Base-by-base conservation (phyloP, 2,797 vertebrate species). In the Crocidura indochinensis region DNA sequence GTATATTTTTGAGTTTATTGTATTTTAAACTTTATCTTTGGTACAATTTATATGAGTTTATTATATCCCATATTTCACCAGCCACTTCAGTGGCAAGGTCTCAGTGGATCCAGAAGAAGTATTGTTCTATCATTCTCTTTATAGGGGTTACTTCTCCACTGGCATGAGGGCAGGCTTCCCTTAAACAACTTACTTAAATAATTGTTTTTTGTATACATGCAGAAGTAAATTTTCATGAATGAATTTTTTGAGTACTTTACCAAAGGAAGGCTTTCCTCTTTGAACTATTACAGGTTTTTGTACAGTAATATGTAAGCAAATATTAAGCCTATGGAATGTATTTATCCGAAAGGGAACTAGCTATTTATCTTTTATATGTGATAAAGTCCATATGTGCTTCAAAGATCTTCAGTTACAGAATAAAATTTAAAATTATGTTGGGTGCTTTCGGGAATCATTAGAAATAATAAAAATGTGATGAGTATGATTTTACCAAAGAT, bases 381-480 rank as follows among this genome's bases (percentile, higher is more conserved):
- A 90, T 87, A 93, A 91, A 51, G 51, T 68, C 74, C 87, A 91
- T 80, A 85, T 86, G 72, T 47, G 93, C 71, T 92, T 90, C 67
- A 90, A 94, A 91, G 47, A 88, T 75, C 91, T 93, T 87, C 49
- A 93, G 82, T 88, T 92, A 93, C 26, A 94, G 92, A 91, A 74
- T 8, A 91, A 88, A 93, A 93, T 73, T 62, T 90, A 92, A 94
- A 94, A 86, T 92, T 90, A 95, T 67, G 62, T 12, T 93, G 78
- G 65, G 68, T 95, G n/a, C 26, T 85, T 94, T 94, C 62, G 88
- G 72, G 51, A 95, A 95, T 87, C 84, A 76, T 92, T 88, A 88
- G 56, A 95, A 96, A 96, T 93, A 94, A 96, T 79, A 95, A 92
- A 86, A 93, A 94, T 72, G 44, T 91, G 77, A 93, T 91, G 85